Base-by-base conservation (phyloP, 2,113 vertebrate species). In the Oryzias melastigma region DNA sequence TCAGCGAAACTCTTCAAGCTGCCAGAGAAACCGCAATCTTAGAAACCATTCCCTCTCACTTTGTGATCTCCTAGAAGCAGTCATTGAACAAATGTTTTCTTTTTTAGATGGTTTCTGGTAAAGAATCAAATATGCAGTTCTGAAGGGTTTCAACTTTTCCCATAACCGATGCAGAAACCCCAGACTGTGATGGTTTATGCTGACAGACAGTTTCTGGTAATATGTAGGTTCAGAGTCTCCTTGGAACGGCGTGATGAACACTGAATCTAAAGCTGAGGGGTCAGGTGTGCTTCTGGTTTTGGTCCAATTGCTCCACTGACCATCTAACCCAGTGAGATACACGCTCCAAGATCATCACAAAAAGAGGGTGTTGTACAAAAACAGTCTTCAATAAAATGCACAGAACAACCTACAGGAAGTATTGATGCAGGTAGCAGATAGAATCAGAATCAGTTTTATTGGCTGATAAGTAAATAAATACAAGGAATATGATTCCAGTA, bases 151-250 rank as follows among this genome's bases (percentile, higher is more conserved):
- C 40, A 51, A 12, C 16, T 13, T 45, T 62, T 54, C 24, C 18
- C 48, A 19, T 42, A 27, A 53, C 19, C 12, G 25, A 46, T 14
- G 24, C 44, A 47, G 59, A 35, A 35, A 62, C 56, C 52, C 35
- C 14, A 29, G n/a, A 70, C 69, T 72, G 44, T 35, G n/a, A 41
- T 65, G 61, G 58, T 55, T 84, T 67, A 75, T 6, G 18, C 62
- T 66, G 75, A 83, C 72, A 73, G 58, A 1, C 12, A 35, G 40
- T 73, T 60, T 82, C 69, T 78, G 85, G 85, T 86, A 82, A 83
- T 60, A 85, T 53, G 62, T 67, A 65, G 70, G 64, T 58, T 83
- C 63, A 12, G 5, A 48, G 80, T 73, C 68, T 60, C 62, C 50
- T 8, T 45, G 35, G 46, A 69, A 51, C 55, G 68, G 47, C 76